Conservation (phyloP, 2,888 invertebrate species). For the Rhamnusium bicolor region DNA sequence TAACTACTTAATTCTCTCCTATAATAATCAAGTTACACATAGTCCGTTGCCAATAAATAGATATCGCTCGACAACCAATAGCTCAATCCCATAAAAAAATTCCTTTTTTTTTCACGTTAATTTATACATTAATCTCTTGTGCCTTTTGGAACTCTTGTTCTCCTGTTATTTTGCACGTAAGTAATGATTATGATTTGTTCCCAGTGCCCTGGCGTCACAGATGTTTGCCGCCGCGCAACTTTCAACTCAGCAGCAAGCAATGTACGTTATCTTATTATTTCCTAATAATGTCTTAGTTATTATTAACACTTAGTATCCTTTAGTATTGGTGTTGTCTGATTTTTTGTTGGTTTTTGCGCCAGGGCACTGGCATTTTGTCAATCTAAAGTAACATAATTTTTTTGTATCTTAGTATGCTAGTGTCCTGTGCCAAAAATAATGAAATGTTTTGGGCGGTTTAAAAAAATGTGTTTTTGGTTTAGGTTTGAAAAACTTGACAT, state of each 20-base stretch:
- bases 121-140: slow-evolving; percentile 28
- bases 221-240: slow-evolving; percentile 94
- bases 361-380: slow-evolving; percentile 88
- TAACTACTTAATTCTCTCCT: too few relatives aligned
- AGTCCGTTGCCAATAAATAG: too few relatives aligned
- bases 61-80: neutral
- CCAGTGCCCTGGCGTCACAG: slow-evolving; percentile 97
- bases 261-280: slow-evolving; percentile 79
- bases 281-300: slow-evolving; percentile 37
- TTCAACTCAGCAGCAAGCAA: slow-evolving; percentile 94
- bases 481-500: slow-evolving; percentile 99
- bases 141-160: slow-evolving; percentile 33
- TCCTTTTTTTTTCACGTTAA: neutral
- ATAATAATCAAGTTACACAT: too few relatives aligned
- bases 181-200: slow-evolving; percentile 75
- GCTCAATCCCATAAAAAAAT: neutral
- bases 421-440: slow-evolving; percentile 69
- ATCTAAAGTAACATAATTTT: slow-evolving; percentile 32
- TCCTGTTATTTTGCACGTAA: slow-evolving; percentile 54
- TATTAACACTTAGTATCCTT: slow-evolving; percentile 35
- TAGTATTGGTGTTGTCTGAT: slow-evolving; percentile 34
- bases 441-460: neutral
- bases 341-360: slow-evolving; percentile 72
- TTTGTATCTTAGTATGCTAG: slow-evolving; percentile 66
- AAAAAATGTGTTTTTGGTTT: slow-evolving; percentile 35